Evolutionary conservation across 2,797 vertebrate species (phyloP).

Genomic region (Toxotes lorentzi): DNA sequence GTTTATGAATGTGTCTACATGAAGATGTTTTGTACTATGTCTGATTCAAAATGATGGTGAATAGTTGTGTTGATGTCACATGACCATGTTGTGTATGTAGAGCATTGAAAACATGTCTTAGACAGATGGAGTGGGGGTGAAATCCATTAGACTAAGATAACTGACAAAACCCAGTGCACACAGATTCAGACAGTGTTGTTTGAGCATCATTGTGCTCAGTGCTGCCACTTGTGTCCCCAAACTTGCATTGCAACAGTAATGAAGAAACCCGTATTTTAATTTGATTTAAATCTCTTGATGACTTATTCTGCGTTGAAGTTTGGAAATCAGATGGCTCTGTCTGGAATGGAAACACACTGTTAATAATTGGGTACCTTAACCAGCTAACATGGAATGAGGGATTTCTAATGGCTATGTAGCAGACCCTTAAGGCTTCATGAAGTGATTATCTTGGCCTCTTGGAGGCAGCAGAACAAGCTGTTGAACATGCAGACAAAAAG

Average conservation of each 20-base stretch:
- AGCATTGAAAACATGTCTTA: not conserved
- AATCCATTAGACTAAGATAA: slow-evolving; percentile 1
- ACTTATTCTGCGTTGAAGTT: too few relatives aligned
- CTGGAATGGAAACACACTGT: not conserved
- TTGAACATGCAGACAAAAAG: too few relatives aligned
- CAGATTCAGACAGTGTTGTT: not conserved
- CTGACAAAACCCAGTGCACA: not conserved
- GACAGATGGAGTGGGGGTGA: slow-evolving; percentile 5
- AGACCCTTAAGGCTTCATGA: too few relatives aligned
- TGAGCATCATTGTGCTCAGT: not conserved
- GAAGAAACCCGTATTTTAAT: not conserved
- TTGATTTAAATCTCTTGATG: not conserved
- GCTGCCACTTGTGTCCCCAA: not conserved
- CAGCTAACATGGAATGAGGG: not conserved
- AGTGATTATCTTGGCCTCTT: not conserved
- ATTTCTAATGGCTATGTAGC: too few relatives aligned
- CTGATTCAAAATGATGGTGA: not conserved
- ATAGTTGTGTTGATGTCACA: not conserved
- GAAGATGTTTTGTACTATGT: not conserved
- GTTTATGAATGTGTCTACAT: not conserved
- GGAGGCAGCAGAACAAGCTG: not conserved
- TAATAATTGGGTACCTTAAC: not conserved
- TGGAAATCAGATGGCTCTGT: not conserved
- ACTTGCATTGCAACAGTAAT: not conserved
- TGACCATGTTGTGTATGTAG: not conserved